These are phyloP conservation scores for Rhegmatorhina hoffmannsi DNA, from an alignment of 2,113 vertebrate genomes.

Conservation along the genomic window DNA sequence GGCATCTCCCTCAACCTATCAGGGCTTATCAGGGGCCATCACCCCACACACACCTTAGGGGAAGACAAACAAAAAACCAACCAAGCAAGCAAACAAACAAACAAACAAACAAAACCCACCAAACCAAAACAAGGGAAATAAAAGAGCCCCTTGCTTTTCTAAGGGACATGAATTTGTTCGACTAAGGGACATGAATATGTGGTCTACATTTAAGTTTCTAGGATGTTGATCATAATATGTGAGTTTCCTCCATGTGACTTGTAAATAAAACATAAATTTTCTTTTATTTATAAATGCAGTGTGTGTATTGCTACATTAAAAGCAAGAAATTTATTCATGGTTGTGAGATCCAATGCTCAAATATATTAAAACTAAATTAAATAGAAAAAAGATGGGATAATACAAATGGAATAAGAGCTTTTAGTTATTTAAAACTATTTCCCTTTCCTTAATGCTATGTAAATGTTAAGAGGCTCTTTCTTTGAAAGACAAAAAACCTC, in stretches of 20 bases:
- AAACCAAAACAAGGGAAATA: background rate
- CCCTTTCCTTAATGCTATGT: background rate
- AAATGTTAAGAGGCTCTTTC: background rate
- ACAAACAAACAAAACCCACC: too few species aligned
- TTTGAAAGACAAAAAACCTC: background rate
- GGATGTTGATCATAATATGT: background rate
- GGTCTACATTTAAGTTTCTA: background rate
- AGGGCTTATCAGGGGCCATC: too few species aligned
- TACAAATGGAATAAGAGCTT: background rate
- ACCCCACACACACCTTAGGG: too few species aligned
- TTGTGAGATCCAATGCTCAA: background rate
- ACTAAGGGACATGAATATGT: background rate
- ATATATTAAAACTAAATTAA: background rate
- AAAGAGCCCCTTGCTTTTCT: background rate
- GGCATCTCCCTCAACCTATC: too few species aligned
- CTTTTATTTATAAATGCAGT: background rate
- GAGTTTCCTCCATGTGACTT: background rate
- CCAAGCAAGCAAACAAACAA: background rate
- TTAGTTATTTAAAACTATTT: background rate
- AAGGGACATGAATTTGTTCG: background rate
- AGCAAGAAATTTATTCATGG: background rate
- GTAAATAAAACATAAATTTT: background rate
- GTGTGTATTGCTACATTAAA: background rate
- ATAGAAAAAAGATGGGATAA: background rate
- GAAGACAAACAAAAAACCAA: too few species aligned